Base-by-base conservation (phyloP, 2,113 vertebrate species). In the Hippocampus zosterae region DNA sequence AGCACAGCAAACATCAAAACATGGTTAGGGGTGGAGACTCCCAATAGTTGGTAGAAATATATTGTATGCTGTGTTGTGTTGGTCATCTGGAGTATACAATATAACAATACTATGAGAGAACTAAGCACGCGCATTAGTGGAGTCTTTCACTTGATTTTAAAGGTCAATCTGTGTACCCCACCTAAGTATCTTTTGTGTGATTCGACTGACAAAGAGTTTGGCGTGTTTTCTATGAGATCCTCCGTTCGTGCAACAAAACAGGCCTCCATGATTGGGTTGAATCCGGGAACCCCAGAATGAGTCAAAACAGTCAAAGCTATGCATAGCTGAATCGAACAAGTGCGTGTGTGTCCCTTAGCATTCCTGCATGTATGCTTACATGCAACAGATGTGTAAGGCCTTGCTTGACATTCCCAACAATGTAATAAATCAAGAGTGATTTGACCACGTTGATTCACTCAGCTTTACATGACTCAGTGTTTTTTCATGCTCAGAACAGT, bases 401-500 rank as follows among this genome's bases (percentile, higher is more conserved):
- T 82, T 60, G 67, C 60, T 77, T 13, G 27, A 65, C 56, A 18
- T 65, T 78, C 76, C 72, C 75, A 85, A 44, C 23, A 18, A 16
- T 46, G 62, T 0, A 33, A 71, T 69, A 68, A 82, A 78, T 85
- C 85, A 84, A 87, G 77, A 52, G 44, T 2, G n/a, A 66, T 85
- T 46, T 18, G 15, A 70, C 71, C 63, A 40, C 68, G 69, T 76
- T 85, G 78, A 88, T 80, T 86, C 81, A 46, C 6, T 83, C 84
- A 77, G 69, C 67, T 65, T 74, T 11, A 69, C 74, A 82, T 81
- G 77, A 87, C 86, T 88, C 84, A 84, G 2, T 42, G 41, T 81
- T 70, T 78, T 65, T 75, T 71, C 67, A 73, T 87, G 88, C 85
- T 76, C 67, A 72, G 78, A 83, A 71, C 81, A 82, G 83, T 81